Evolutionary conservation across 2,113 vertebrate genomes (phyloP).

Genomic region (Mesocricetus auratus): DNA sequence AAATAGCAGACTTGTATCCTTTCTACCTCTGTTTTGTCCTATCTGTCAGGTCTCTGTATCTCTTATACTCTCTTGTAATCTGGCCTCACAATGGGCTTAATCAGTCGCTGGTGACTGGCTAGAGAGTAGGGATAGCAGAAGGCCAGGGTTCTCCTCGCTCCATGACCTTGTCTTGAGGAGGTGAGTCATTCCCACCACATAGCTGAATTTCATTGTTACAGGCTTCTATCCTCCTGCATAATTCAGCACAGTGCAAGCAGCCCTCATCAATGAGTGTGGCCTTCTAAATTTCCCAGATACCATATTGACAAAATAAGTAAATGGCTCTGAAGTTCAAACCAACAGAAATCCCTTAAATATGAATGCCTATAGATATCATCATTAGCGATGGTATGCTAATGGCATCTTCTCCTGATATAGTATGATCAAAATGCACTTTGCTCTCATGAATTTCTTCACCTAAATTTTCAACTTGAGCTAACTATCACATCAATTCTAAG

Average conservation of each 20-base stretch:
- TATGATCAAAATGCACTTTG: background rate
- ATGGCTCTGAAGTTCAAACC: background rate
- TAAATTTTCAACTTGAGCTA: background rate
- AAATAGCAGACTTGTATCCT: background rate
- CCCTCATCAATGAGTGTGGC: background rate
- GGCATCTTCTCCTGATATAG: background rate
- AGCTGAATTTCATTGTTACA: background rate
- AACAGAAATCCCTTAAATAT: background rate
- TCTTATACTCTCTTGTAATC: background rate
- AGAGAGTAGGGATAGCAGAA: background rate
- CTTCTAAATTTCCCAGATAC: background rate
- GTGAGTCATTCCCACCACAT: background rate
- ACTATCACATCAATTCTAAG: background rate
- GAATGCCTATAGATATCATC: background rate
- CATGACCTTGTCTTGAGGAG: background rate
- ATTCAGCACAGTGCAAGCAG: background rate
- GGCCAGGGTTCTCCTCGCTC: background rate
- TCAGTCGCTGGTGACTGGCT: background rate
- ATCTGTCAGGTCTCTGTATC: background rate
- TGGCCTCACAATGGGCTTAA: background rate
- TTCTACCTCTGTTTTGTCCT: background rate
- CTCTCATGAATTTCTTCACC: background rate
- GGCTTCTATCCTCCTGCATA: background rate
- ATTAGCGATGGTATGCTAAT: background rate
- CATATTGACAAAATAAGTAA: background rate